A percentile compares a stretch with the other conserved stretches of the same genome.
Conservation (phyloP, 2,888 invertebrate genomes). For the Bombylius discolor region DNA sequence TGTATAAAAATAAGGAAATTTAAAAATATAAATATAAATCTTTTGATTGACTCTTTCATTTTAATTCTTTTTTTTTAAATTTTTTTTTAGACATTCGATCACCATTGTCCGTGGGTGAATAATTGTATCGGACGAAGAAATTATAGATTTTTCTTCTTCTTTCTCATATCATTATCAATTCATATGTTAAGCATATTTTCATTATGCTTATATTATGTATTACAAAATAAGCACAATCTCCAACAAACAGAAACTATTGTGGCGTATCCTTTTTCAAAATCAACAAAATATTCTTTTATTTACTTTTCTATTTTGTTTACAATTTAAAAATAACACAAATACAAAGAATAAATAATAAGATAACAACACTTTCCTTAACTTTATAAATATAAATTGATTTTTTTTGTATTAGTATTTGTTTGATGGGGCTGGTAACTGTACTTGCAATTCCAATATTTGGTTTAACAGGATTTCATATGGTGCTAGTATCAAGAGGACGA, state of each 20-base stretch:
- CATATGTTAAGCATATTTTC: conserved; percentile 98
- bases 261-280: conserved; percentile 61
- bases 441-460: conserved; percentile 95
- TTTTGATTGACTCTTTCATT: conserved; percentile 1
- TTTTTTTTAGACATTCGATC: conserved; percentile 87
- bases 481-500: conserved; percentile 87
- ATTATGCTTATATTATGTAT: conserved; percentile 82
- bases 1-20: background rate
- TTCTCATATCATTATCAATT: conserved; percentile 86
- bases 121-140: conserved; percentile 95
- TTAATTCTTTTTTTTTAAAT: conserved; percentile 10
- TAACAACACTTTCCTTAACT: conserved; percentile 16
- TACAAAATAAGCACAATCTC: conserved; percentile 70
- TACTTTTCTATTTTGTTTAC: background rate
- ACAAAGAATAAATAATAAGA: too few relatives aligned
- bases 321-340: background rate
- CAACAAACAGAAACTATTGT: conserved; percentile 69
- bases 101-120: conserved; percentile 98
- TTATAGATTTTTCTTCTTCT: conserved; percentile 98
- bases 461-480: conserved; percentile 94
- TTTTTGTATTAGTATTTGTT: conserved; percentile 56
- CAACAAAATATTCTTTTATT: background rate
- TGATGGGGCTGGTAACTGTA: conserved; percentile 83
- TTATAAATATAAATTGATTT: too few relatives aligned
- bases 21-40: background rate